phyloP scores from a whole-genome alignment of 2,888 invertebrate genomes.

The Mallateleia sp. region DNA sequence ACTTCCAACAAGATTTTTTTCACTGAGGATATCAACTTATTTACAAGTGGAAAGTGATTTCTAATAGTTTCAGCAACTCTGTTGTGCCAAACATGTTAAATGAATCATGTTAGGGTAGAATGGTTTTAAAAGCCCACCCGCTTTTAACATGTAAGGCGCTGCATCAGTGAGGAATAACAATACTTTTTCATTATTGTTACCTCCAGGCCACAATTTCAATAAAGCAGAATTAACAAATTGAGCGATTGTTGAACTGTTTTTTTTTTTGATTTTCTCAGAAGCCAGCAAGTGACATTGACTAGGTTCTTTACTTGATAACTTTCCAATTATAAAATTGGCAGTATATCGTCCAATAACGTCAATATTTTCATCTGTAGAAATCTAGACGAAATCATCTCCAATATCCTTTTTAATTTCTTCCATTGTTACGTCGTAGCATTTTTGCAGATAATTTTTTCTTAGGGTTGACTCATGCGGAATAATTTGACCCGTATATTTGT shows the following conservation, averaged over 20 bases:
- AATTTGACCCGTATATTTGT: slow-evolving; percentile 18
- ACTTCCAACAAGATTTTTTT: slow-evolving; percentile 30
- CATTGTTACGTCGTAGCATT: slow-evolving; percentile 53
- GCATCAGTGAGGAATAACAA: slow-evolving; percentile 26
- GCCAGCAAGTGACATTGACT: slow-evolving; percentile 44
- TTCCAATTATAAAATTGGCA: slow-evolving; percentile 67
- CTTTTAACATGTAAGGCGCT: slow-evolving; percentile 43
- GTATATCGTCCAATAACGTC: slow-evolving; percentile 48
- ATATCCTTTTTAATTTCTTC: slow-evolving; percentile 66
- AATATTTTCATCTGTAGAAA: slow-evolving; percentile 75
- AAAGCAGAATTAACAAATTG: slow-evolving; percentile 53
- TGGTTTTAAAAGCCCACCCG: slow-evolving; percentile 2
- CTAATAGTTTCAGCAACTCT: too few relatives aligned
- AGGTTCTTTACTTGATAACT: slow-evolving; percentile 35
- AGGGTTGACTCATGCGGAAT: slow-evolving; percentile 74
- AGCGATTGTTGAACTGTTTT: slow-evolving; percentile 52
- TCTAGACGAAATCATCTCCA: slow-evolving; percentile 75
- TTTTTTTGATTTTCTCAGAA: slow-evolving; percentile 47
- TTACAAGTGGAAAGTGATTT: too few relatives aligned
- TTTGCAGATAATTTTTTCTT: slow-evolving; percentile 71
- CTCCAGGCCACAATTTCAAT: slow-evolving; percentile 40
- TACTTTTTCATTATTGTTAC: slow-evolving; percentile 29
- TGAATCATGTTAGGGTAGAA: slow-evolving; percentile 23
- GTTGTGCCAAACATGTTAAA: slow-evolving; percentile 6
- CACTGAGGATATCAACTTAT: slow-evolving; percentile 3